Base-by-base conservation (phyloP, 64 coral and sea anemone genomes). In the Trachythela sp. region DNA sequence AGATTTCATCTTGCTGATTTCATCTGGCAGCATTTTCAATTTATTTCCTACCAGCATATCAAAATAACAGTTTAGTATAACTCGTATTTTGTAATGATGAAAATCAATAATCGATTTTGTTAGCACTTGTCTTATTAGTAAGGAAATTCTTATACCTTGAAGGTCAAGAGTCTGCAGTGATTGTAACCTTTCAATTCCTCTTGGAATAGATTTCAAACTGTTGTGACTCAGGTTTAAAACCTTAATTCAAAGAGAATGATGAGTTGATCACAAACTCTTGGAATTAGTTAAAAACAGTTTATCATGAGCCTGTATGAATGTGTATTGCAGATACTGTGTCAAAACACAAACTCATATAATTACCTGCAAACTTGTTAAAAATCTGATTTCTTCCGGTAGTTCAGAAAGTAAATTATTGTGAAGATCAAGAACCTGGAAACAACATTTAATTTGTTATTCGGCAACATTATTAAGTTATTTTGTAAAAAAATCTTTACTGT, bases 151-250 rank as follows among this genome's bases (percentile, higher is more conserved):
- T 31, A n/a, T 89, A 98, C 93, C 95, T 92, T 98, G 95, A 13
- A 94, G 80, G 59, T 91, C 89, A 36, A 98, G 83, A 13, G 88
- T 94, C 26, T 94, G 93, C 9, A 98, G 89, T 68, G 89, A 88
- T 18, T 18, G 9, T 22, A 98, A 91, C 36, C 83, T 75, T 43
- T 90, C 95, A 84, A 98, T 91, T 51, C 58, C 48, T 18, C 85
- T 86, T 86, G 95, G 95, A 45, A 98, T 88, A 43, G 51, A 76
- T 90, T 94, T 94, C 52, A 98, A 60, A 31, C 91, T 94, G 70
- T 98, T 98, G 30, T 91, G 90, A 90, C 92, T 88, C 80, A 98
- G 33, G 88, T 98, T 94, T 22, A 98, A 84, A 48, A 98, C 94
- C 95, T 98, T 30, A 52, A 86, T 70, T 67, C 27, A 76, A 83